Evolutionary conservation across 2,113 vertebrate species (phyloP), one percentile per base, ranked within the genome.

Genomic region (Ursus arctos): DNA sequence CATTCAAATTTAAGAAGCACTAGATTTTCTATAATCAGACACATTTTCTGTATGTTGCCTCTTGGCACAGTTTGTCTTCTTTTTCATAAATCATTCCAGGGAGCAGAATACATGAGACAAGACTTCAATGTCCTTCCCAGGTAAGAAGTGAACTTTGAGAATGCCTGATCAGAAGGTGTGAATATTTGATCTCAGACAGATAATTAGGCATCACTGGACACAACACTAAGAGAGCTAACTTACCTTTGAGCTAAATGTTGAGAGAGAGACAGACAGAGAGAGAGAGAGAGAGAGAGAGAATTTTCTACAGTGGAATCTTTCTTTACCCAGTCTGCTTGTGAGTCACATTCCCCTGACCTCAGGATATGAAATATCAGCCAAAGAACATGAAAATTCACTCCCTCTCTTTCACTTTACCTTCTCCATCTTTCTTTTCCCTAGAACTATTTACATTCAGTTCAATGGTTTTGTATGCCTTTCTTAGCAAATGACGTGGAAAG

Each of bases 61-160:
- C 33, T 90, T 82, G 51, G 31, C 4, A 71, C 28, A 76, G 40
- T 55, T 69, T 96, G 36, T 63, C 36, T 87, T 91, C 59, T 59
- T 85, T 74, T 43, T 43, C 40, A 81, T 2, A 16, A 40, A 12
- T 14, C 24, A 63, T 69, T 82, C 18, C 26, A 43, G 16, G 63
- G 22, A 86, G 8, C 51, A 72, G 33, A 69, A 80, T 1, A 57
- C 16, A 72, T 53, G 28, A 90, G 51, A 36, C 16, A 16, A 92
- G 81, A 40, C 1, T 9, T 49, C 28, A 88, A 59, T 63, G 36
- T 87, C 49, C 47, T 59, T 79, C 74, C 26, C 22, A 93, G 80
- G 94, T 92, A 86, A 87, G 51, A 94, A 90, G 82, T 61, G 14
- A 83, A 28, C 61, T 61, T 72, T 40, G 43, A 86, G 36, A 80